Evolutionary conservation across 2,888 invertebrate genomes (phyloP), one percentile per base, ranked within the genome.

Genomic region (Papilio gigon): DNA sequence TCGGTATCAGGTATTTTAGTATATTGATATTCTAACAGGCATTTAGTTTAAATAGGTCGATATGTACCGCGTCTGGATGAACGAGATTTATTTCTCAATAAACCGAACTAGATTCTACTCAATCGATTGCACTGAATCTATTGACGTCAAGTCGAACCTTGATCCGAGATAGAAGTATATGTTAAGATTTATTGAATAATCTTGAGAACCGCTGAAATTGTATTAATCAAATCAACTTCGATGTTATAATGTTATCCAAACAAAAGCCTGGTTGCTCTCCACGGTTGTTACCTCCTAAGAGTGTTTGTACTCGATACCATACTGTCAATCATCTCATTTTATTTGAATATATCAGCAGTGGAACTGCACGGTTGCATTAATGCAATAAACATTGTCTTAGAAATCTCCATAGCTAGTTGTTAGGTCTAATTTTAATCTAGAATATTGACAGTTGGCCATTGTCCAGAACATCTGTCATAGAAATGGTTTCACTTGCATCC

Each of bases 341-440:
- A n/a, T n/a, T n/a, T n/a, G n/a, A n/a, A n/a, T n/a, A n/a, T n/a
- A n/a, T n/a, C n/a, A 35, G 8, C 33, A 9, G 33, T 35, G 6
- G 8, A 35, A 6, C 8, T 35, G 8, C 33, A 35, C 33, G 33
- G 8, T 35, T 35, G 33, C 33, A 14, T 40, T 40, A 40, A 40
- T 11, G 5, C 40, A 3, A 4, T 40, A n/a, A 40, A n/a, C n/a
- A 8, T 44, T 25, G 4, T 5, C 25, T 53, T 27, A 25, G 14
- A 25, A 25, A n/a, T 56, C 53, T 56, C 44, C 17, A 44, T 25
- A 62, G n/a, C 8, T 27, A 25, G n/a, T 62, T 62, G 62, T 63
- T 35, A 35, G 35, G 33, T 65, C 20, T 65, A 65, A 65, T 56
- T 27, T 65, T 65, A 65, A 30, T 65, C 40, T 65, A 65, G 42